Base-by-base conservation (phyloP, 2,797 vertebrate species). In the Typhlichthys subterraneus region DNA sequence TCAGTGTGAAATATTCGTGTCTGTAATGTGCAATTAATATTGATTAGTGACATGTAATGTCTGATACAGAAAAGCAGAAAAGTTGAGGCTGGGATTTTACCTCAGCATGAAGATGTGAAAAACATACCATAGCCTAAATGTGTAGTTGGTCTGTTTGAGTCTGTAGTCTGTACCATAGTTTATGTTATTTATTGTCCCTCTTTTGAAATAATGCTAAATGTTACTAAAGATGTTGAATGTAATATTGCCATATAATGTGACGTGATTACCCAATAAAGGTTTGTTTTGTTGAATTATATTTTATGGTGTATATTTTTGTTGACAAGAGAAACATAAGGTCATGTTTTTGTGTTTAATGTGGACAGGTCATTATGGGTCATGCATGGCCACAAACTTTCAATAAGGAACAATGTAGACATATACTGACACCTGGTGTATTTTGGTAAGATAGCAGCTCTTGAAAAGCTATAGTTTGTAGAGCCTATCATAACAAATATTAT, bases 31-130 rank as follows among this genome's bases (percentile, higher is more conserved):
- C 9, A 0, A 11, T 68, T 45, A 0, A 10, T 58, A 65, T 59
- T 53, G 29, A 53, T 67, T 12, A 74, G 23, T 61, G 67, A 63
- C 56, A 14, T 75, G 46, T 73, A 72, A 78, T 77, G 61, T 62
- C 67, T 79, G 68, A 63, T 15, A 62, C 53, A 8, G 46, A 55
- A 63, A 75, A 67, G 69, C 56, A 59, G 76, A 63, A 61, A 77
- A 65, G 59, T 13, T 72, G 60, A 76, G 56, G 61, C 64, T 75
- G 70, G 71, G 67, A 65, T 81, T 77, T 82, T 80, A 83, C 85
- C 79, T 84, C 82, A 82, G 81, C 77, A 67, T 79, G 14, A 85
- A 86, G 76, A 88, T 86, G 87, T 87, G 78, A 87, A 87, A 71
- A 73, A 76, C 51, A 54, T 38, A 2, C 1, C 49, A 12, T 53